Conservation (phyloP, 2,888 invertebrate species). For the Thysanoteuthis rhombus region DNA sequence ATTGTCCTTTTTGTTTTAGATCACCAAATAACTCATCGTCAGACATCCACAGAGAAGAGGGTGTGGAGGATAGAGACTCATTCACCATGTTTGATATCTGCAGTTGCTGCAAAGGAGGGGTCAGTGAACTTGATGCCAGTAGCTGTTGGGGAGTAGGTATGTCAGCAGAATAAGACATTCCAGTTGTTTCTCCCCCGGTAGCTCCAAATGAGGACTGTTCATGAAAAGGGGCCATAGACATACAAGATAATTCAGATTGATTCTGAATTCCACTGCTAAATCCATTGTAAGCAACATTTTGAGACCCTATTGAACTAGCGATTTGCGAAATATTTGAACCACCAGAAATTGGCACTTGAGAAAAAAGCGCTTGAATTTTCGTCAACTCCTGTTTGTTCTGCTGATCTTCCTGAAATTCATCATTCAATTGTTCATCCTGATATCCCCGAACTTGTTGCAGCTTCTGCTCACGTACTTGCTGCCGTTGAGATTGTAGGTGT, state of each 20-base stretch:
- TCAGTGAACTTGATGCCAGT: not conserved
- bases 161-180: not conserved
- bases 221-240: not conserved
- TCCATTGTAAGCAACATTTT: not conserved
- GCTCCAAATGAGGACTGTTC: not conserved
- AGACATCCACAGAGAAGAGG: not conserved
- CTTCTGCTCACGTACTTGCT: not conserved
- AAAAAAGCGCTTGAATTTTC: not conserved
- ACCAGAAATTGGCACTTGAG: not conserved
- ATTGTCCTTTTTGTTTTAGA: not conserved
- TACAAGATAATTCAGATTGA: not conserved
- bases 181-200: not conserved
- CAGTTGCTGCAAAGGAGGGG: not conserved
- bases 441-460: not conserved
- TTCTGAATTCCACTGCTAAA: not conserved
- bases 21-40: not conserved
- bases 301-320: not conserved
- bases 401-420: not conserved
- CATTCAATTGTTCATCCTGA: not conserved
- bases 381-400: not conserved
- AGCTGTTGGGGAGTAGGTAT: not conserved
- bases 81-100: not conserved
- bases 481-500: not conserved
- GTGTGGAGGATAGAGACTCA: not conserved
- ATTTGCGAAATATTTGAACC: not conserved